phyloP scores from a whole-genome alignment of 35 echinoderm and acorn worm genomes.

The Apostichopus japonicus region DNA sequence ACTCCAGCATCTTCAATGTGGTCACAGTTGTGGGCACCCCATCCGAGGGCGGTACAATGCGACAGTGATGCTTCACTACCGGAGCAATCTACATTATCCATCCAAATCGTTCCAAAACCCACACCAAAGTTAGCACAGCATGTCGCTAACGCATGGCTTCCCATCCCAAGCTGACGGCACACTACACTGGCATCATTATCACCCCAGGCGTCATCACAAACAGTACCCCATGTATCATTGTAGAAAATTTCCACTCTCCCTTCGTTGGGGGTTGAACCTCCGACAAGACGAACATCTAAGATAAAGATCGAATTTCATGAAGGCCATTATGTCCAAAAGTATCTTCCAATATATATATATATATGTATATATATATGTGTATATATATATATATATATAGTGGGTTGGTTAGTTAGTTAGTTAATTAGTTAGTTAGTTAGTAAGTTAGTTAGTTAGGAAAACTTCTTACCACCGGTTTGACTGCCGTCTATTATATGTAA shows the following conservation, averaged over 20 bases:
- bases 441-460: no score
- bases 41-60: neutral
- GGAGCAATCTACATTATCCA: neutral
- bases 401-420: no score
- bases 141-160: no score
- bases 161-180: constrained; percentile 29
- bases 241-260: neutral
- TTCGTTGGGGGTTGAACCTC: neutral
- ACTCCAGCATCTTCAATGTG: constrained; percentile 52
- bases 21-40: constrained; percentile 24
- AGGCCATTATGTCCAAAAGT: no score
- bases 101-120: neutral
- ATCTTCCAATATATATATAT: no score
- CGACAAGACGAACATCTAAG: neutral
- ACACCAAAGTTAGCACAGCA: neutral
- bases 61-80: neutral
- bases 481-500: no score
- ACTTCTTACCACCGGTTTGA: no score
- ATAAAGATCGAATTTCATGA: no score
- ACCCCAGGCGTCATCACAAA: neutral
- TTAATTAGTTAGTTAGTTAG: no score
- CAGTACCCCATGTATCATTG: neutral
- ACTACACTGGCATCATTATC: neutral
- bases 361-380: no score
- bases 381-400: no score